Conservation (phyloP, 1,140 invertebrate species). For the Orchesella cincta region DNA sequence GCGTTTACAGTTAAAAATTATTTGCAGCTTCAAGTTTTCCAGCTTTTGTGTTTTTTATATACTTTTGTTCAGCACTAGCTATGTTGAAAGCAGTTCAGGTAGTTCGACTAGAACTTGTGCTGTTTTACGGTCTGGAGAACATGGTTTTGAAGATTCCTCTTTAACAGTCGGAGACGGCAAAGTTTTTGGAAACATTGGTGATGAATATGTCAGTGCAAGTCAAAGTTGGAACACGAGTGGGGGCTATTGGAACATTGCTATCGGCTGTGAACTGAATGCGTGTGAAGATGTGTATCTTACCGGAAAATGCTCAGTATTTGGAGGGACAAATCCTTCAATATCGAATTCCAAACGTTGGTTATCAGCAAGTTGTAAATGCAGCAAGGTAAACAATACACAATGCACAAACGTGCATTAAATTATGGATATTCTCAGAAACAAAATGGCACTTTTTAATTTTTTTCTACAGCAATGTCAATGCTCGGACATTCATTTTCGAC, state of each 20-base stretch:
- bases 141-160: not conserved
- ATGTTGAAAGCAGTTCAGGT: too few species aligned
- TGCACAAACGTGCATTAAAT: too few species aligned
- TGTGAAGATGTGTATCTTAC: not conserved
- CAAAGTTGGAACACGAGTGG: not conserved
- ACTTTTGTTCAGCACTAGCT: too few species aligned
- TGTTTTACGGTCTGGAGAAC: not conserved
- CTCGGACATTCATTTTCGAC: constrained; percentile 2
- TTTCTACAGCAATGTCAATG: constrained; percentile 31
- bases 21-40: too few species aligned
- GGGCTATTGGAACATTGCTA: not conserved
- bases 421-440: too few species aligned
- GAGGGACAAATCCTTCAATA: not conserved
- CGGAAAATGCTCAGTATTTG: not conserved
- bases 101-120: too few species aligned
- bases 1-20: too few species aligned
- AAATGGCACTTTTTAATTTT: too few species aligned
- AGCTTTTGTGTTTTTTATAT: too few species aligned
- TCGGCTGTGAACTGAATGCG: not conserved
- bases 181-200: not conserved
- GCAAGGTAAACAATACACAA: too few species aligned
- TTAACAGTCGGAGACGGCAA: not conserved
- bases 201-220: not conserved
- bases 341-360: not conserved
- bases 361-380: not conserved